Evolutionary conservation across 2,888 invertebrate genomes (phyloP), one percentile per base, ranked within the genome.

Genomic region (Gastrophysa polygoni): DNA sequence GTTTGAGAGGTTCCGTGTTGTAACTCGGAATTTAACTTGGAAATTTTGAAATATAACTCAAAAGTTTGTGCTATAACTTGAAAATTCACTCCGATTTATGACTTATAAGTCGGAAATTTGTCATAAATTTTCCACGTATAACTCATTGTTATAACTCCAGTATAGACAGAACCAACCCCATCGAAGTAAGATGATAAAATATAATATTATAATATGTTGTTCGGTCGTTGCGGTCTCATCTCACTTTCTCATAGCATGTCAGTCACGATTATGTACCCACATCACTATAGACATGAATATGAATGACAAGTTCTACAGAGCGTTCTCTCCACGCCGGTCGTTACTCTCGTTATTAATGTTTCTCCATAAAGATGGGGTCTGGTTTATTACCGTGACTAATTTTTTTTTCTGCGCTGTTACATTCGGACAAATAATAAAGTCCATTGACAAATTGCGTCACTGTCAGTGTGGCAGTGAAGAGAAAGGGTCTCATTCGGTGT

Each of bases 281-380:
- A 38, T 56, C 50, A 58, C 63, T 57, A 58, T 51, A 18, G 21
- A 38, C 32, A 57, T 57, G 34, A 64, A 48, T 49, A 56, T 34
- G 49, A 54, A 32, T 54, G 63, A 63, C 63, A 63, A 59, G 50
- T 59, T 59, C 59, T 63, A 57, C 57, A 57, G 61, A 14, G 38
- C 38, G 38, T 14, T 38, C 38, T 7, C 38, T 3, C 14, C 14
- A 14, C 56, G 64, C 65, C 65, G 61, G 62, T 67, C 63, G 59
- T 66, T 58, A 71, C 67, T 69, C 64, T 67, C 44, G 67, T 69
- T 69, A 71, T 71, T 71, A 69, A 71, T 71, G 71, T 69, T 67
- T 59, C 57, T 24, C 10, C 29, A 43, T 28, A 54, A 54, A 54
- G 54, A 62, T 61, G 60, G 63, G 68, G 58, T 61, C 59, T 68